Base-by-base conservation (phyloP, 1,140 invertebrate species). In the Dinoponera quadriceps region DNA sequence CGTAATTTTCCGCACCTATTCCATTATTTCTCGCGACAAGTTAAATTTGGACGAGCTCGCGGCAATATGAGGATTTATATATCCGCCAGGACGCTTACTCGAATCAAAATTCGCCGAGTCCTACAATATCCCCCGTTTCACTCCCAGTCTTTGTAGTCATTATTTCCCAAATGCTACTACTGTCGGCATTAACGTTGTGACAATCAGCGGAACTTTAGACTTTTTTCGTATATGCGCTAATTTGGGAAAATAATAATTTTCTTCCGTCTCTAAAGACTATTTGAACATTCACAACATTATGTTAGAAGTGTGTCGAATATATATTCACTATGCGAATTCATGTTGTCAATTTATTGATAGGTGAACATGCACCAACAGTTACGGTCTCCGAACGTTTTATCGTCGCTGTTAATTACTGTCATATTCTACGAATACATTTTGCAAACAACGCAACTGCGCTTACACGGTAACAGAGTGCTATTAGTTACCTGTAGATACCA, bases 51-150 rank as follows among this genome's bases (percentile, higher is more conserved):
- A 4, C 38, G 27, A 60, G 29, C 49, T 38, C 38, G 0, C 5
- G n/a, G 59, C 29, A 33, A 65, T 49, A 62, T 14, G 14, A 51
- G 14, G 3, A 51, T 75, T 75, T 63, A 22, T 44, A 59, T 63
- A n/a, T 63, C 62, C 72, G 44, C 55, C 18, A 9, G 38, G 38
- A 44, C 11, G 38, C 3, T 9, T 44, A 9, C 38, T 44, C 38
- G 9, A 44, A 44, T 33, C 29, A 69, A 16, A 44, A 60, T 59
- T 22, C 33, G 11, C 51, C 54, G 11, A 71, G 33, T 22, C 20
- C 29, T 25, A 25, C 16, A 16, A 27, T 59, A 38, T 33, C 27
- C 29, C 22, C 11, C 2, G 2, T 33, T 33, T 7, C 33, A 7
- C 33, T 33, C 33, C 54, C 2, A 7, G 27, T 55, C n/a, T n/a